Evolutionary conservation across 2,888 invertebrate genomes (phyloP).

Genomic region (Rugalucina vietnamica): DNA sequence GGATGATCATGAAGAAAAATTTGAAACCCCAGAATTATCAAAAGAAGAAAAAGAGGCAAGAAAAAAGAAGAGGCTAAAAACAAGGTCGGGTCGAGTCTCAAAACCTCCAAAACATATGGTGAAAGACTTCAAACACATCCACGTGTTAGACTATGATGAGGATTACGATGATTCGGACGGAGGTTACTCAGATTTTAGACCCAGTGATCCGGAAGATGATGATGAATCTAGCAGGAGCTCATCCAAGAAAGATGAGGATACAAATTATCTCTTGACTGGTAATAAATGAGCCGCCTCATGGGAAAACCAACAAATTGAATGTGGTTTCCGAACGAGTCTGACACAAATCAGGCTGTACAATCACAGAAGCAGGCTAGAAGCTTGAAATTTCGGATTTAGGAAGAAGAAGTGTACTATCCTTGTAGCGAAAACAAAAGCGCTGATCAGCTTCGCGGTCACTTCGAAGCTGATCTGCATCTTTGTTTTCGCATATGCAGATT

Average conservation of each 20-base stretch:
- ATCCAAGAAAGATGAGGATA: conserved; percentile 47
- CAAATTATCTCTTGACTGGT: conserved; percentile 42
- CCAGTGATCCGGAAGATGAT: conserved; percentile 78
- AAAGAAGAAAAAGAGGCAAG: conserved; percentile 85
- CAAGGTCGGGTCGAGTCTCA: conserved; percentile 86
- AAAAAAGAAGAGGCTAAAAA: conserved; percentile 85
- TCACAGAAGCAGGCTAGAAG: no score
- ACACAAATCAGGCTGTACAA: no score
- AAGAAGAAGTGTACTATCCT: no score
- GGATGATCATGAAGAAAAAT: conserved; percentile 71
- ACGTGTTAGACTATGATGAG: conserved; percentile 86
- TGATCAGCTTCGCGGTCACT: no score
- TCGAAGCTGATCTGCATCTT: no score
- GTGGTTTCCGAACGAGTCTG: no score
- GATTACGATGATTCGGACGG: conserved; percentile 87
- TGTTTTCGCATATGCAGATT: no score
- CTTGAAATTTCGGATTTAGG: no score
- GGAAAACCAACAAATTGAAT: no score
- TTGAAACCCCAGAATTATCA: conserved; percentile 80
- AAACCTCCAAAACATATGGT: conserved; percentile 87
- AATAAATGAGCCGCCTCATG: no score
- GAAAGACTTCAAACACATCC: conserved; percentile 87
- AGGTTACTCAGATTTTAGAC: conserved; percentile 86
- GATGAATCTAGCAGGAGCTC: conserved; percentile 48
- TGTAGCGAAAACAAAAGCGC: no score